phyloP scores from a whole-genome alignment of 1,140 invertebrate species.

The Heliconius congener region DNA sequence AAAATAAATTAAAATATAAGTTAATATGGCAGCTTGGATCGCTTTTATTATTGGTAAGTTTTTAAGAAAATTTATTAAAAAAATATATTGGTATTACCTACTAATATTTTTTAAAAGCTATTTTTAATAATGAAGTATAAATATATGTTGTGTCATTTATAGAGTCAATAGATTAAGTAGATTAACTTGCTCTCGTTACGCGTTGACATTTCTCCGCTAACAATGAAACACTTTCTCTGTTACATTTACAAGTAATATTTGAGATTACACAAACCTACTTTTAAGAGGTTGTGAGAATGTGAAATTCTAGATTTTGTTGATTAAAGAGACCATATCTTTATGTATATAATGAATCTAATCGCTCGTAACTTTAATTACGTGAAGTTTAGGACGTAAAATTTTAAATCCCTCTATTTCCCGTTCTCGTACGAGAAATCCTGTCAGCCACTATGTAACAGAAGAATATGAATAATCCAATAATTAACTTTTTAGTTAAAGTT shows the following conservation, averaged over 20 bases:
- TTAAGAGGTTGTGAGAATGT: background rate
- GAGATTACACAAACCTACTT: constrained; percentile 34
- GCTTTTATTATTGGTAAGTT: constrained; percentile 41
- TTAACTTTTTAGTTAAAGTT: background rate
- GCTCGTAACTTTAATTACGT: no score
- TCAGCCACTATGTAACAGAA: no score
- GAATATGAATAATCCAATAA: no score
- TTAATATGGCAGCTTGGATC: constrained; percentile 35
- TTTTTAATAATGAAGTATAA: background rate
- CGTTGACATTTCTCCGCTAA: constrained; percentile 27
- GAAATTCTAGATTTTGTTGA: no score
- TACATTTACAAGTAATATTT: constrained; percentile 22
- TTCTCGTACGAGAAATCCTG: no score
- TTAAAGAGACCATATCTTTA: no score
- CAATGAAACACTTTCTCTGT: constrained; percentile 39
- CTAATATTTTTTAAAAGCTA: background rate
- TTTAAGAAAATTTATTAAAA: background rate
- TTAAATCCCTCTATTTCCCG: no score
- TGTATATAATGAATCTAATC: no score
- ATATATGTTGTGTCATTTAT: background rate
- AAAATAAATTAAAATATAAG: background rate
- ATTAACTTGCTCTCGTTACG: constrained; percentile 15
- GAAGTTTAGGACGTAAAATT: no score
- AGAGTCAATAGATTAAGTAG: background rate
- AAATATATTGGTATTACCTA: background rate